These are phyloP conservation scores for Corythaeola cristata DNA, from an alignment of 2,113 vertebrate species.

Conservation along the genomic window DNA sequence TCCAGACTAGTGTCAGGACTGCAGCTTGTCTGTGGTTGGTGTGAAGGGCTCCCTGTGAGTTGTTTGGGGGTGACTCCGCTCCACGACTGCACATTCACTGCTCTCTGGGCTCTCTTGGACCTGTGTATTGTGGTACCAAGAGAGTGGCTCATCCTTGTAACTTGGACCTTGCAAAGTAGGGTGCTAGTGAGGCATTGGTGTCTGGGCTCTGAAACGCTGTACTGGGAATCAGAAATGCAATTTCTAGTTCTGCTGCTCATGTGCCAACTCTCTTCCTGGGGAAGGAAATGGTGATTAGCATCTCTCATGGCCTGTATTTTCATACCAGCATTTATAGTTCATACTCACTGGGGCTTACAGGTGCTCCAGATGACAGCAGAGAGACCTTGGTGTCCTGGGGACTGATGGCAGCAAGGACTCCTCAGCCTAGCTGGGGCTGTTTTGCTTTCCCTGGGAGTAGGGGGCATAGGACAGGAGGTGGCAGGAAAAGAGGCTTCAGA, in stretches of 20 bases:
- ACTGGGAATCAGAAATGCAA: not conserved
- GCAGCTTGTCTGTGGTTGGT: not conserved
- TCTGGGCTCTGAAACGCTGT: not conserved
- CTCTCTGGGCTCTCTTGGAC: not conserved
- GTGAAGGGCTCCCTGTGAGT: not conserved
- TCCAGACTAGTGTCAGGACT: not conserved
- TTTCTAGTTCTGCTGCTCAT: not conserved
- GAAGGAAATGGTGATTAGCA: not conserved
- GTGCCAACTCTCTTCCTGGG: not conserved
- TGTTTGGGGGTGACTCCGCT: rapidly evolving
- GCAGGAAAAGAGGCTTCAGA: not conserved
- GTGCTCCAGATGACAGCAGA: not conserved
- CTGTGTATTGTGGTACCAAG: not conserved
- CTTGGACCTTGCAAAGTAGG: not conserved
- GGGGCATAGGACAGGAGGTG: not conserved
- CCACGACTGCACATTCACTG: rapidly evolving
- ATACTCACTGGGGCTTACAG: rapidly evolving
- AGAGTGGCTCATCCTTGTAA: rapidly evolving
- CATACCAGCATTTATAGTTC: not conserved
- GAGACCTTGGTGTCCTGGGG: not conserved
- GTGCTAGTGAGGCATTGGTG: not conserved
- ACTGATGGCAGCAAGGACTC: not conserved
- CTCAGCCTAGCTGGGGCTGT: not conserved
- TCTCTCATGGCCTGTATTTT: not conserved
- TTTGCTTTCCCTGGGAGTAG: not conserved